A percentile compares a stretch with the other conserved stretches of the same genome.
Conservation (phyloP, 2,888 invertebrate genomes). For the Drosophila buzzatii region DNA sequence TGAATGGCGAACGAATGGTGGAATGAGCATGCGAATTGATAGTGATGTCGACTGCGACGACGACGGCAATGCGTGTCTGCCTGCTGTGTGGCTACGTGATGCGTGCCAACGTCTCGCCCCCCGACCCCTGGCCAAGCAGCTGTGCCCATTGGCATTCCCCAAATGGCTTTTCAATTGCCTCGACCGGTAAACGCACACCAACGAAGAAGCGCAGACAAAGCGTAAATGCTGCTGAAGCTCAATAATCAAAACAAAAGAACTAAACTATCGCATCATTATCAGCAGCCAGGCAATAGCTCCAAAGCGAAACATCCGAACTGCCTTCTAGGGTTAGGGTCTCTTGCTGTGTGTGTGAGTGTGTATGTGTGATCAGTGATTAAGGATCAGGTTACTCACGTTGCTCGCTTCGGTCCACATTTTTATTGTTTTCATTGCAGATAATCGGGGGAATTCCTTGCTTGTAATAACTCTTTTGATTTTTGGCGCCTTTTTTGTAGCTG, state of each 20-base stretch:
- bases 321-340: background rate
- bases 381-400: conserved; percentile 61
- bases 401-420: conserved; percentile 74
- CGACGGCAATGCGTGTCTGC: conserved; percentile 57
- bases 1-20: conserved; percentile 39
- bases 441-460: conserved; percentile 27
- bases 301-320: background rate
- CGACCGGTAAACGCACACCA: conserved; percentile 63
- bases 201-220: conserved; percentile 61
- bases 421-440: conserved; percentile 38
- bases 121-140: background rate
- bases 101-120: conserved; percentile 44
- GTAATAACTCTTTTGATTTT: conserved; percentile 36
- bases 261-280: conserved; percentile 37
- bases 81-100: conserved; percentile 53
- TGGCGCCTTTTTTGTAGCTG: conserved; percentile 66
- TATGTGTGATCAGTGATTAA: conserved; percentile 25
- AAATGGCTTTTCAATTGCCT: conserved; percentile 77
- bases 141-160: conserved; percentile 42
- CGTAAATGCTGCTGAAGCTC: conserved; percentile 67
- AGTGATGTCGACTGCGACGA: conserved; percentile 32
- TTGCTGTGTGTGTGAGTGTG: background rate
- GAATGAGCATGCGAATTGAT: conserved; percentile 46
- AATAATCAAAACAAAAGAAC: conserved; percentile 74
- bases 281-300: conserved; percentile 11